These are phyloP conservation scores for Dysidea cf. avara DNA, from an alignment of 37 sponge, comb jelly and placozoan genomes.

Conservation along the genomic window DNA sequence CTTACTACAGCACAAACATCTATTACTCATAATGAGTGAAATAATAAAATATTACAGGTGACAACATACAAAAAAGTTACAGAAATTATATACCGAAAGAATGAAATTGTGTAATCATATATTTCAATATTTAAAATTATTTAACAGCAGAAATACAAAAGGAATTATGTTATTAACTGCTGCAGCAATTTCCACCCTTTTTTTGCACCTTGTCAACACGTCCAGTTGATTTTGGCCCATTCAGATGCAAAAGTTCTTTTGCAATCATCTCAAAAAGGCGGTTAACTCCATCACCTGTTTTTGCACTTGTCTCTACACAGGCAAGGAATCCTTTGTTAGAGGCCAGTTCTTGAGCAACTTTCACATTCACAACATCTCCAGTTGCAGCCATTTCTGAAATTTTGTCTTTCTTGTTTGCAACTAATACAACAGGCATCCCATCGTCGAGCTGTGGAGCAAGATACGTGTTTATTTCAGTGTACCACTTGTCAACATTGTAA, in stretches of 20 bases:
- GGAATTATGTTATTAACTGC: too few species aligned
- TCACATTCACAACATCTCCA: background rate
- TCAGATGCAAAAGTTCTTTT: background rate
- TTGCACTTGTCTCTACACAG: constrained; percentile 57
- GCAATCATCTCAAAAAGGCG: constrained; percentile 26
- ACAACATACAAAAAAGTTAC: too few species aligned
- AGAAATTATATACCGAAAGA: too few species aligned
- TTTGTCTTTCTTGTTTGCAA: constrained; percentile 58
- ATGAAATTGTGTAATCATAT: too few species aligned
- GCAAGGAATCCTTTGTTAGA: constrained; percentile 22
- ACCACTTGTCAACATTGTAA: constrained; percentile 48
- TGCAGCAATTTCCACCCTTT: too few species aligned
- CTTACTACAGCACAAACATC: too few species aligned
- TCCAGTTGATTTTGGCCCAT: too few species aligned
- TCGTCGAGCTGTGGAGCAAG: constrained; percentile 36
- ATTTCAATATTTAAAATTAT: too few species aligned
- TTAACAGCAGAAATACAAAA: too few species aligned
- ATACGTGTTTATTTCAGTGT: constrained; percentile 38
- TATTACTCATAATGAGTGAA: too few species aligned
- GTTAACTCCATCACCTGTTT: constrained; percentile 49
- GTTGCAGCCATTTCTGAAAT: background rate
- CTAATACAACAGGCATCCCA: constrained; percentile 44
- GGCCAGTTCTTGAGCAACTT: constrained; percentile 21
- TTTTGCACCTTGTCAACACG: too few species aligned
- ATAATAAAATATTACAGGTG: too few species aligned